These are phyloP conservation scores for Meta bourneti DNA, from an alignment of 2,888 invertebrate species.

Conservation along the genomic window DNA sequence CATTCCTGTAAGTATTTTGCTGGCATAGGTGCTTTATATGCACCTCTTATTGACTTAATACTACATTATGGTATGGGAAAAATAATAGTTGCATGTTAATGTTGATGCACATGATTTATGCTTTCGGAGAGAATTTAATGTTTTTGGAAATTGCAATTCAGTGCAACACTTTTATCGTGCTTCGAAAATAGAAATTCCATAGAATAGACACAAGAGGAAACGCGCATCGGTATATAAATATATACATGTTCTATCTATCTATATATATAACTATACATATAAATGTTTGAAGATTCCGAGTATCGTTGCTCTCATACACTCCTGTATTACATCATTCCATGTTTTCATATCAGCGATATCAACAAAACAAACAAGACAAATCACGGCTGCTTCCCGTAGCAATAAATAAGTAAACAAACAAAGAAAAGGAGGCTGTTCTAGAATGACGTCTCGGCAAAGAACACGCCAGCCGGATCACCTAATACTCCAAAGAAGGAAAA, in stretches of 20 bases:
- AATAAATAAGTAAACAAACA: background rate
- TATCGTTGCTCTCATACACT: background rate
- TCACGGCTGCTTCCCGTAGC: background rate
- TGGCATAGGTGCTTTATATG: too few species aligned
- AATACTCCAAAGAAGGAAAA: conserved; percentile 23
- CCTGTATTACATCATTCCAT: background rate
- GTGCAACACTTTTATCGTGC: too few species aligned
- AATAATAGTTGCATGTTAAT: too few species aligned
- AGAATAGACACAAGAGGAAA: too few species aligned
- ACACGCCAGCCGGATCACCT: conserved; percentile 14
- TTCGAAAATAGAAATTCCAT: too few species aligned
- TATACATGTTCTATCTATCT: background rate
- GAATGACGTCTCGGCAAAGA: background rate
- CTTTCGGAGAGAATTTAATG: too few species aligned
- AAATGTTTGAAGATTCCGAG: background rate
- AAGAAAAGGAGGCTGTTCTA: background rate
- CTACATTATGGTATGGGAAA: too few species aligned
- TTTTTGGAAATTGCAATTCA: too few species aligned
- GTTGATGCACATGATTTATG: too few species aligned
- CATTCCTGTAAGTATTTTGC: too few species aligned
- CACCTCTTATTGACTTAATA: too few species aligned
- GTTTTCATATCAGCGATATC: background rate
- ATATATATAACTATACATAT: background rate
- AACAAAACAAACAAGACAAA: background rate
- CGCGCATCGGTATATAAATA: too few species aligned